Conservation (phyloP, 2,797 vertebrate genomes). For the Phylloscopus collybita region DNA sequence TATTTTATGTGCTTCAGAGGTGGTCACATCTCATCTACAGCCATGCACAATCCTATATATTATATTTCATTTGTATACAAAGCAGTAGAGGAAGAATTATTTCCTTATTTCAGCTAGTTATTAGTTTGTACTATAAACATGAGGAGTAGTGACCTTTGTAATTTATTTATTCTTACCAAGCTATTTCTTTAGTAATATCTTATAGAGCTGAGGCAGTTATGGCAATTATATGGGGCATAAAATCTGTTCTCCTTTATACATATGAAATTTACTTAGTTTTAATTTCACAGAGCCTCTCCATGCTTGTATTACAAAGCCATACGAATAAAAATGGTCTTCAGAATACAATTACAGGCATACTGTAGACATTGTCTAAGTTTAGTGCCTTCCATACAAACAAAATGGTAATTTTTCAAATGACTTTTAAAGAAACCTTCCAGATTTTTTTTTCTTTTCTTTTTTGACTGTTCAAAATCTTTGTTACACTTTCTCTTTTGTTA, state of each 20-base stretch:
- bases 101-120: slow-evolving; percentile 15
- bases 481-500: too few relatives aligned
- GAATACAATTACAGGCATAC: background rate
- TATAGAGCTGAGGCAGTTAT: slow-evolving; percentile 3
- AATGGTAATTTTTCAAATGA: background rate
- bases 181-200: slow-evolving; percentile 28
- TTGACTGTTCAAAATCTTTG: background rate
- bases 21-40: background rate
- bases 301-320: background rate
- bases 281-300: slow-evolving; percentile 1
- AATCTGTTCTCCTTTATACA: slow-evolving; percentile 7
- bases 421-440: background rate
- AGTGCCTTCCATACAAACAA: background rate
- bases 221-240: slow-evolving; percentile 35
- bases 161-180: slow-evolving; percentile 38
- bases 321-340: slow-evolving; percentile 2
- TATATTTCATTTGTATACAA: background rate
- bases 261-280: slow-evolving; percentile 26
- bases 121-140: slow-evolving; percentile 5
- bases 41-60: background rate
- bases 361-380: background rate
- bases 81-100: background rate
- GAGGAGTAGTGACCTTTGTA: slow-evolving; percentile 11
- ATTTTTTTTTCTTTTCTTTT: background rate
- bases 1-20: background rate